Evolutionary conservation across 1,140 invertebrate genomes (phyloP), one percentile per base, ranked within the genome.

Genomic region (Xylocopa sonorina): DNA sequence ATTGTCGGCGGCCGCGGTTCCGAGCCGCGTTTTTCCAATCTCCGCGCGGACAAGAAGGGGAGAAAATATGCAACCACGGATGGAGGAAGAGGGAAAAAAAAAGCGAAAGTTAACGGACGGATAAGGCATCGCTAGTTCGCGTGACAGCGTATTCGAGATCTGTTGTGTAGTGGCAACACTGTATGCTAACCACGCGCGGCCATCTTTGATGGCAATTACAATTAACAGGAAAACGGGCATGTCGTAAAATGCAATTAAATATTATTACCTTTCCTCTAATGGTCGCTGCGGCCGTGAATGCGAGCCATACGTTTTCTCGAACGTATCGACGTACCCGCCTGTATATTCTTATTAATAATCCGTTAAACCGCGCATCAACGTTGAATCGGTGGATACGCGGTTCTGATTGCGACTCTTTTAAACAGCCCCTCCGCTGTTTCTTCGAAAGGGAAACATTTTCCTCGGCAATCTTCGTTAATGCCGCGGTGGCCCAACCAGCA

Each of bases 241-340:
- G 91, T 92, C 91, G 91, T 92, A 92, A 92, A 92, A 91, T 89
- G 88, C 91, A 92, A 91, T 92, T 92, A 91, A 92, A 92, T 91
- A 90, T 91, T 92, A 92, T 91, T 92, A 91, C 89, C 88, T 89
- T 88, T 81, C 83, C 87, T 80, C 79, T 85, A 84, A 89, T 88
- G 89, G 83, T 86, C 85, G 84, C 50, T 81, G 82, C 82, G 82
- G 81, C 87, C 88, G 71, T 88, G 83, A 84, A 75, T 83, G 85
- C 78, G 69, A 76, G 79, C 82, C 46, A 41, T 66, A 64, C 50
- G 51, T 78, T 66, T 58, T 29, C 57, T 24, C 32, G 34, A 32
- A 48, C 1, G 60, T 64, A 51, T 76, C 41, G 29, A 16, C 51
- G 16, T 29, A 48, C 24, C 12, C 27, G 10, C 6, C 24, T 34